Base-by-base conservation (phyloP, 2,888 invertebrate genomes). In the Monochamus alternatus region DNA sequence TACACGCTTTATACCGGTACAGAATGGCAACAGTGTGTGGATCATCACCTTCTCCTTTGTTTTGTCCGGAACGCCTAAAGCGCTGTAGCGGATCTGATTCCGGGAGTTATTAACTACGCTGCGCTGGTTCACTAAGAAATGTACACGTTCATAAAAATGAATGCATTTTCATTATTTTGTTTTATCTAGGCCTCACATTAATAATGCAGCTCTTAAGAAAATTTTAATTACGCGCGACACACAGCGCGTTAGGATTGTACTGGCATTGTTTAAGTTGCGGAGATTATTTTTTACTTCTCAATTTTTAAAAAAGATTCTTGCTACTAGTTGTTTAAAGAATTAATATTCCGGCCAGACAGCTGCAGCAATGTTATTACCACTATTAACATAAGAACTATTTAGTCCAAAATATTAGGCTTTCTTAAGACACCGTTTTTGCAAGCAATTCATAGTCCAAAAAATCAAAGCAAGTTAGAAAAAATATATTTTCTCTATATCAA, bases 131-230 rank as follows among this genome's bases (percentile, higher is more conserved):
- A 81, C 81, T 81, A 85, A 82, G 79, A 80, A 78, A 83, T 80
- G 80, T 81, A 84, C 85, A 84, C 84, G 84, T 84, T 84, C 85
- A 81, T 81, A 81, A 83, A 86, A 86, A 86, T 84, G 87, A 87
- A 86, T 86, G 86, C 86, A 86, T 87, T 86, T 86, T 83, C 86
- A 85, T 86, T 85, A 84, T 85, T 83, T 82, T 75, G 83, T 82
- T 84, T 85, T 84, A 83, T 85, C 80, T 80, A 74, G 80, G 78
- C 80, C 81, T 81, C 80, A 80, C 84, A 81, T 83, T 84, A 82
- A 82, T 83, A 81, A 83, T 83, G 78, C 81, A 80, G 81, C 80
- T 74, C 77, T 80, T 81, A 80, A 82, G 77, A 75, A 77, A 75
- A 74, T 76, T 70, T 73, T 73, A 77, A 77, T 78, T 74, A 75